Conservation (phyloP, 2,888 invertebrate genomes). For the Chirona hameri region DNA sequence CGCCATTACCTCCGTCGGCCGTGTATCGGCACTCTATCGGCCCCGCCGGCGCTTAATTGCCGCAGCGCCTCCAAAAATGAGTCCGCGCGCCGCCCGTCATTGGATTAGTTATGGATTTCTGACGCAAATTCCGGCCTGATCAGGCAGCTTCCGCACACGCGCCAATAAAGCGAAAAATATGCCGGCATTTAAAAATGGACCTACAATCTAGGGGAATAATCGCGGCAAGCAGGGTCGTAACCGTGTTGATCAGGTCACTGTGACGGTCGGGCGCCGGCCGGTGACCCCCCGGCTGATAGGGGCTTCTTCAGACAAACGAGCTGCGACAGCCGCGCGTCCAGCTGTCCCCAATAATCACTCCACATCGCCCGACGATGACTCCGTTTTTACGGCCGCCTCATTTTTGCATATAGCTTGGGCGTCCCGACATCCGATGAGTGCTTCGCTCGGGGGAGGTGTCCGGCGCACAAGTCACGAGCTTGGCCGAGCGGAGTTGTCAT, state of each 20-base stretch:
- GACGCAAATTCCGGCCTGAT: not conserved
- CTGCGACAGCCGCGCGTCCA: not conserved
- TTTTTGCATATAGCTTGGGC: not conserved
- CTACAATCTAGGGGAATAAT: not conserved
- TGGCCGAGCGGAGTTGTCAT: not conserved
- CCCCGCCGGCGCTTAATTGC: not conserved
- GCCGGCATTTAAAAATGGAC: not conserved
- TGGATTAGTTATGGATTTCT: conserved; percentile 13
- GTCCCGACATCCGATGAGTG: not conserved
- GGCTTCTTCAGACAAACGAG: not conserved
- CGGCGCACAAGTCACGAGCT: not conserved
- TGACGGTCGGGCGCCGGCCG: not conserved
- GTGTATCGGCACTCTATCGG: no score
- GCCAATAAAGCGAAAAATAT: not conserved
- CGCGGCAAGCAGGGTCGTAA: not conserved
- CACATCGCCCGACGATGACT: not conserved
- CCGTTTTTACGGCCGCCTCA: not conserved
- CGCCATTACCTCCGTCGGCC: no score
- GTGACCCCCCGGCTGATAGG: not conserved
- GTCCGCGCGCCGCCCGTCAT: not conserved
- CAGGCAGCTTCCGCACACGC: not conserved
- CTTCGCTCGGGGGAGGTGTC: not conserved
- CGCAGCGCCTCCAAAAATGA: not conserved
- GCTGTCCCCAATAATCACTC: not conserved
- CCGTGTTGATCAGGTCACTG: not conserved